phyloP scores from a whole-genome alignment of 2,888 invertebrate species.

The Tineola bisselliella region DNA sequence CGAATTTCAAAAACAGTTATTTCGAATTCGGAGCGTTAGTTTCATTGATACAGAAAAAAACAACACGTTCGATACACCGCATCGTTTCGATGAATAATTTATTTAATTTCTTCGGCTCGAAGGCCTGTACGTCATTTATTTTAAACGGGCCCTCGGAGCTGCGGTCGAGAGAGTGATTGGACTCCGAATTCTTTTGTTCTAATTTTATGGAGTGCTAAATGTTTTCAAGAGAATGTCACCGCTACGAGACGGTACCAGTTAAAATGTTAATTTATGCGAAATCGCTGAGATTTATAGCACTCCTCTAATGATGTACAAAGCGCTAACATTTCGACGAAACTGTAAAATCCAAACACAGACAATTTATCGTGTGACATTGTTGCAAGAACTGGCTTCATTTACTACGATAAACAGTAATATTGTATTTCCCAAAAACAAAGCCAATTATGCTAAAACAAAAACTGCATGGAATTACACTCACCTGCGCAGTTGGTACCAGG shows the following conservation, averaged over 20 bases:
- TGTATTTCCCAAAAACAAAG: neutral
- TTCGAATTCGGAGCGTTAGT: neutral
- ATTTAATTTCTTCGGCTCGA: constrained; percentile 15
- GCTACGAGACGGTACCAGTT: constrained; percentile 31
- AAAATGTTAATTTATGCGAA: constrained; percentile 54
- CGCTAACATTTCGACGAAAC: constrained; percentile 32
- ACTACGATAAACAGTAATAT: neutral
- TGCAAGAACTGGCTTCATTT: neutral
- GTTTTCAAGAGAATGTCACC: constrained; percentile 24
- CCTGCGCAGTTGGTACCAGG: constrained; percentile 46
- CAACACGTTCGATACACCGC: neutral
- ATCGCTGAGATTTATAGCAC: constrained; percentile 43
- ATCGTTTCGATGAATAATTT: constrained; percentile 8
- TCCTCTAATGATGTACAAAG: constrained; percentile 32
- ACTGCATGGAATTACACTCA: constrained; percentile 23
- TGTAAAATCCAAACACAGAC: constrained; percentile 14
- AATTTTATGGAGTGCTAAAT: constrained; percentile 46
- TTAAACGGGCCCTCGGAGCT: constrained; percentile 18
- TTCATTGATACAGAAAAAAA: constrained; percentile 5
- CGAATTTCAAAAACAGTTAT: neutral
- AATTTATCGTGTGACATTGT: constrained; percentile 8
- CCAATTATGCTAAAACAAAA: neutral
- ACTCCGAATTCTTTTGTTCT: constrained; percentile 37
- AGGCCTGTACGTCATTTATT: constrained; percentile 22
- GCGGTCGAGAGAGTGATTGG: constrained; percentile 26